Conservation (phyloP, 1,140 invertebrate species). For the Arctopsyche grandis region DNA sequence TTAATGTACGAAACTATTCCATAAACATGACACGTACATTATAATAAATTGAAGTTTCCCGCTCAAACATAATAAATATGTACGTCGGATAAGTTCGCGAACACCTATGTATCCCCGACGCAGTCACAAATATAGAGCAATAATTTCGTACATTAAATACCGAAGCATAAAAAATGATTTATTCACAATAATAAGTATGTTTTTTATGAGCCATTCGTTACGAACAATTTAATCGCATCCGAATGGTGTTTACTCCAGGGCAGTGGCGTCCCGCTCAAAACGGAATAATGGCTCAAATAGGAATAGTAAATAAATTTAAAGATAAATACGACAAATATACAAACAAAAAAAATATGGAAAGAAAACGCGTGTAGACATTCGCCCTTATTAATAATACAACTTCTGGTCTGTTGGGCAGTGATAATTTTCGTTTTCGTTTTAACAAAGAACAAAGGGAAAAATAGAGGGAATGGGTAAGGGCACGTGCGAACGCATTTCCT, state of each 20-base stretch:
- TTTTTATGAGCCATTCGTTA: neutral
- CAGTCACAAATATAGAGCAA: too few species aligned
- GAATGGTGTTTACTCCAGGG: neutral
- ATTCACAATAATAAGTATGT: neutral
- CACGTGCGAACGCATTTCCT: slow-evolving; percentile 30
- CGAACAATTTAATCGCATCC: neutral
- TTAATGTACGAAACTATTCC: slow-evolving; percentile 18
- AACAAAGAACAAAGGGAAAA: neutral
- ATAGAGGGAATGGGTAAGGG: neutral
- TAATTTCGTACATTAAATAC: too few species aligned
- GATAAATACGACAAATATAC: neutral
- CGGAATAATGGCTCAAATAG: neutral
- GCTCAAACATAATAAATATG: neutral
- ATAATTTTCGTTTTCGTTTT: slow-evolving; percentile 14
- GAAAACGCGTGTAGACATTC: slow-evolving; percentile 14
- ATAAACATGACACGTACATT: neutral
- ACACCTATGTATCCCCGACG: too few species aligned
- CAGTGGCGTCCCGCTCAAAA: neutral
- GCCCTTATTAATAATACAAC: slow-evolving; percentile 25
- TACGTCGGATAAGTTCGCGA: neutral
- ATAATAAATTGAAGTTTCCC: neutral
- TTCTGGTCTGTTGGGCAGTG: slow-evolving; percentile 24
- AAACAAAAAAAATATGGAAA: neutral
- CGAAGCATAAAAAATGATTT: neutral
- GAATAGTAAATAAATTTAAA: neutral